Conservation (phyloP, 2,888 invertebrate species). For the Colletes collaris region DNA sequence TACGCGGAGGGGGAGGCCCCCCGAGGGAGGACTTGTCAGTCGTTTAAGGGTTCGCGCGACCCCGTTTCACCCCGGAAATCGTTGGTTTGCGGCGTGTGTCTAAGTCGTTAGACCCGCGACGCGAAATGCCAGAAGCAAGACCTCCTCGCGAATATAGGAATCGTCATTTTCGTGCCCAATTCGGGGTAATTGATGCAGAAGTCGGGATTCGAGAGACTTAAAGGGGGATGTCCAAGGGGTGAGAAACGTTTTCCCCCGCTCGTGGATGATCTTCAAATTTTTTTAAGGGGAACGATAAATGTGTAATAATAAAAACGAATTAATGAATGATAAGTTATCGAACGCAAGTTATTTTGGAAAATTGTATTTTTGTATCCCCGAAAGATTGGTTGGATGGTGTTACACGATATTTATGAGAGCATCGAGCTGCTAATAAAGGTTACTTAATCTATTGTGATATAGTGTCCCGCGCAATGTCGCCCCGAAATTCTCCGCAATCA, state of each 20-base stretch:
- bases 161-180: constrained; percentile 23
- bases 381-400: constrained; percentile 16
- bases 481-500: constrained; percentile 40
- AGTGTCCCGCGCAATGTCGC: background rate
- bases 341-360: no score
- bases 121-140: constrained; percentile 36
- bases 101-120: background rate
- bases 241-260: background rate
- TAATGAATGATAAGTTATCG: no score
- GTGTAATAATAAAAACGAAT: no score
- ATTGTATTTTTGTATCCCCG: no score
- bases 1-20: constrained; percentile 22
- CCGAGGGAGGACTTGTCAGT: constrained; percentile 64
- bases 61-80: constrained; percentile 56
- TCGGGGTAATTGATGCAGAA: constrained; percentile 29
- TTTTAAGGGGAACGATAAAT: background rate
- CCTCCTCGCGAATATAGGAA: constrained; percentile 4
- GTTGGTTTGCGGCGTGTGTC: constrained; percentile 33
- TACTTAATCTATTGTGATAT: constrained; percentile 20
- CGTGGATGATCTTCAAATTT: background rate
- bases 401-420: background rate
- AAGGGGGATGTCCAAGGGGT: constrained; percentile 11
- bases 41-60: constrained; percentile 64
- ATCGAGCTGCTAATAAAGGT: background rate
- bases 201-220: constrained; percentile 6